Conservation (phyloP, 2,113 vertebrate species). For the Hydrochoerus hydrochaeris region DNA sequence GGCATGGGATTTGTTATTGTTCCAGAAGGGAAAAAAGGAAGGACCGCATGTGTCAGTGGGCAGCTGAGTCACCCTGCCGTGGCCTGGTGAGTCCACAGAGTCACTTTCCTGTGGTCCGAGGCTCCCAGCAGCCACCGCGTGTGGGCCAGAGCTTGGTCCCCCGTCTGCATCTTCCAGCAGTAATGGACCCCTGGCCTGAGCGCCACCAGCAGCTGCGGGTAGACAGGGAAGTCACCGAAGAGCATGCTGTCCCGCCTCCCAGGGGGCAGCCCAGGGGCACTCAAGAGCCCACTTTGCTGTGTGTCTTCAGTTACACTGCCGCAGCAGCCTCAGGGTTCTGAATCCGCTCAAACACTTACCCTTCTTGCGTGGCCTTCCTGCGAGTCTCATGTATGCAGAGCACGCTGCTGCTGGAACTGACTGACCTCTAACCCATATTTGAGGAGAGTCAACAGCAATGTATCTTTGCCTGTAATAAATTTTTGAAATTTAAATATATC, state of each 20-base stretch:
- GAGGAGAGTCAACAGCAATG: background rate
- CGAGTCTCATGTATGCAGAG: too few species aligned
- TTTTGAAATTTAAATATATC: background rate
- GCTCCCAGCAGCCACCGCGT: background rate
- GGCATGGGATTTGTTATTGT: conserved; percentile 61
- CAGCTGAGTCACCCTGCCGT: conserved; percentile 61
- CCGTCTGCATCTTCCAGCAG: background rate
- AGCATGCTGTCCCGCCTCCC: background rate
- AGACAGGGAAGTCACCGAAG: background rate
- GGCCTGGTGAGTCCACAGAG: background rate
- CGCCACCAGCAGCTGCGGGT: too few species aligned
- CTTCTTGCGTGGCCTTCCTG: background rate
- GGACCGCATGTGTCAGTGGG: background rate
- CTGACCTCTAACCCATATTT: too few species aligned
- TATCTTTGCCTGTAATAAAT: background rate
- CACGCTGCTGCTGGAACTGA: too few species aligned
- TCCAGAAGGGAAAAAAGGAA: conserved; percentile 59
- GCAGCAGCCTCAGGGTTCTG: background rate
- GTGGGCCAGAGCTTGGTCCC: background rate
- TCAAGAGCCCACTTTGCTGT: background rate
- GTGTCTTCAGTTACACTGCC: background rate
- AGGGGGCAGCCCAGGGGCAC: background rate
- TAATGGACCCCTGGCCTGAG: background rate
- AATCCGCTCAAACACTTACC: background rate
- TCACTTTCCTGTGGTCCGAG: conserved; percentile 55